Base-by-base conservation (phyloP, 2,888 invertebrate species). In the Hydriomena furcata region DNA sequence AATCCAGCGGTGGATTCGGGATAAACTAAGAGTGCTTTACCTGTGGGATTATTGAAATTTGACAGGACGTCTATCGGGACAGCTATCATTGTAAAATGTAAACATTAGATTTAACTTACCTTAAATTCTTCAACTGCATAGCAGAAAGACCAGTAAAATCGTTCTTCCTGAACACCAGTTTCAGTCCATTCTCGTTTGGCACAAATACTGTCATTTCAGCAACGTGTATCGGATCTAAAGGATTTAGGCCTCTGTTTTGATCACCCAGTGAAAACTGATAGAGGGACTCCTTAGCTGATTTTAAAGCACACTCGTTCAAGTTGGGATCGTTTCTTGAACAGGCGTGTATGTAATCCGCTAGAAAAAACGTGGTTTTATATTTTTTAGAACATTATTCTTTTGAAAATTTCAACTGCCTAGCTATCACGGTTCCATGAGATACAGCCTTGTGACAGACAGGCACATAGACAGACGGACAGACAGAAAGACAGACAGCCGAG, bases 291-390 rank as follows among this genome's bases (percentile, higher is more conserved):
- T 65, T 65, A 0, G 79, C 84, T 1, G 82, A 72, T 56, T 76
- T 71, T 5, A 82, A 58, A 1, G 80, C 82, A 47, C 84, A 84
- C 0, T 76, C 78, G 51, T 83, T 80, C 1, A 84, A 52, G 7
- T 83, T 70, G 4, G 82, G 83, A 48, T 84, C 82, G 38, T 76
- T 83, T 63, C 82, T 71, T 47, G 82, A 82, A 60, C 83, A 84
- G 8, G 75, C 58, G 6, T 59, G 58, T 51, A 84, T 77, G 48
- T 76, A 84, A 0, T 66, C 63, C 1, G 84, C 84, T 83, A 68
- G 7, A 71, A 73, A 52, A 30, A n/a, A n/a, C n/a, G n/a, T n/a
- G n/a, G n/a, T 10, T 23, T 12, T 17, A 17, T 17, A 17, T 17
- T 17, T 17, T n/a, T n/a, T n/a, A n/a, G n/a, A n/a, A n/a, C n/a